Conservation (phyloP, 2,113 vertebrate genomes). For the Vidua chalybeata region DNA sequence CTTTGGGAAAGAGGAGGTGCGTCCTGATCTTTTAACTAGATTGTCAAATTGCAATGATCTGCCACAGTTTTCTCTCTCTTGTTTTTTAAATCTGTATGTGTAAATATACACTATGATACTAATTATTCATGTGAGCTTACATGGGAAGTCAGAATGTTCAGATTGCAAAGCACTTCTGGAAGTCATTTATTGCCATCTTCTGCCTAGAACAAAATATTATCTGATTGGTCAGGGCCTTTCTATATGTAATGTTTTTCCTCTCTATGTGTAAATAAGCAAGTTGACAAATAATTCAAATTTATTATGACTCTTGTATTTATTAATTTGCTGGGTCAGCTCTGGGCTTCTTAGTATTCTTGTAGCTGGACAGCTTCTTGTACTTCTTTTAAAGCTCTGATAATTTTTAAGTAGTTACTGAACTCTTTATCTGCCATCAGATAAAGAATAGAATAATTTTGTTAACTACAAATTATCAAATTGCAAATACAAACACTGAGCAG, state of each 20-base stretch:
- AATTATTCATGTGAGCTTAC: not conserved
- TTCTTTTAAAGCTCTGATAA: not conserved
- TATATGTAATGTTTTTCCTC: not conserved
- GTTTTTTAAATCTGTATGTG: not conserved
- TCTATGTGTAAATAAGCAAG: not conserved
- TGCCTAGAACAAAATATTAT: not conserved
- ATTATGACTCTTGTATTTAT: not conserved
- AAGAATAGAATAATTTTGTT: not conserved
- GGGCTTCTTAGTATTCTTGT: not conserved
- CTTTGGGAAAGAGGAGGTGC: not conserved
- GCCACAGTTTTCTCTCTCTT: not conserved
- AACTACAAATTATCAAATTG: not conserved
- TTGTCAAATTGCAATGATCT: not conserved
- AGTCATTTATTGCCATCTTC: not conserved
- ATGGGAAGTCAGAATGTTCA: not conserved
- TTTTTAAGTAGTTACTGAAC: not conserved
- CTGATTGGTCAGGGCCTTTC: not conserved
- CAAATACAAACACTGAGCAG: not conserved
- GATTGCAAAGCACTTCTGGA: not conserved
- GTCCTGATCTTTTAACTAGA: not conserved
- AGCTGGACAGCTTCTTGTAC: not conserved
- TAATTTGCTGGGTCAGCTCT: not conserved
- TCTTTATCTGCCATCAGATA: not conserved
- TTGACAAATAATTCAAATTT: not conserved
- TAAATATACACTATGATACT: not conserved